Base-by-base conservation (phyloP, 1,140 invertebrate species). In the Drosophila sp. region DNA sequence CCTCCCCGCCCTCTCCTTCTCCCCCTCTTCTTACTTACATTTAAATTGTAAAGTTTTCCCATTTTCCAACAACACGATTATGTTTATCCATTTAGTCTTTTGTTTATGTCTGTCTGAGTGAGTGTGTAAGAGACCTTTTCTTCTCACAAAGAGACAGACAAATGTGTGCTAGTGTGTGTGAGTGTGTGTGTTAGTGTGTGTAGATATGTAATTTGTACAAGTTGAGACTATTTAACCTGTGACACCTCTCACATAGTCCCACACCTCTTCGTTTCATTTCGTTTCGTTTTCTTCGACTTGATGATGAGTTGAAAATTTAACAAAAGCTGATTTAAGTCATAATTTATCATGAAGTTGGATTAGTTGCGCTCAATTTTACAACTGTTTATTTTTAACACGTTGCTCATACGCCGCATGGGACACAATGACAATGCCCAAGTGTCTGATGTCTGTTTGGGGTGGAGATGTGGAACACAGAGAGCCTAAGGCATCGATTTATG, bases 291-390 rank as follows among this genome's bases (percentile, higher is more conserved):
- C 41, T 54, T 63, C 41, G 60, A 44, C 47, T 50, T 79, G 66
- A 86, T 79, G 86, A 83, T 80, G 82, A 86, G 87, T 80, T 86
- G 81, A 90, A 90, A 87, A 86, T 76, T 79, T 69, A 77, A 85
- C 75, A 91, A 91, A 86, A 91, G 89, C 84, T 89, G 84, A 85
- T 89, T 90, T 89, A 90, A 91, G 81, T 91, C 89, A 91, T 91
- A 91, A 91, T 89, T 91, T 91, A 91, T 91, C 84, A 89, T 79
- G 76, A 74, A 71, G 66, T 72, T 72, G 71, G 81, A 89, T 89
- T 91, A 87, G 87, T 70, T 83, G 70, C 66, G 84, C 75, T 89
- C 77, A 80, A 85, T 90, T 89, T 81, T 69, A 90, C 80, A 89
- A 70, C 81, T 74, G 77, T 87, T 87, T 87, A 87, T 87, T 87